A percentile compares a stretch with the other conserved stretches of the same genome.
Evolutionary conservation across 2,888 invertebrate species (phyloP).

Genomic region (Eupithecia vulgata): DNA sequence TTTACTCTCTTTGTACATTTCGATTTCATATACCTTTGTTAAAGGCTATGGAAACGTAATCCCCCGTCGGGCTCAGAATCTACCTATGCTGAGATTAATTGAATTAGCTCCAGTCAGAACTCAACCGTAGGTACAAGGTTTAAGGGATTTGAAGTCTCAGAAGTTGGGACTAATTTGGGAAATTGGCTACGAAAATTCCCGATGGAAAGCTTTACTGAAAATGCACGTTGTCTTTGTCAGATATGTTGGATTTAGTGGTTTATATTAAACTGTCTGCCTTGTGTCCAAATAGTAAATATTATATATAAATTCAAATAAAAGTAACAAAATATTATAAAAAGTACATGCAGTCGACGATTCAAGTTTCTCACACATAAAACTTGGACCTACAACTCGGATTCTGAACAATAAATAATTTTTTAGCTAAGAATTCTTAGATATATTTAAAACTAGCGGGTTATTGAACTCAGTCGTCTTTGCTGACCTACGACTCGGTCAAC

Average conservation of each 20-base stretch:
- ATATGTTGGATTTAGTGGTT: not conserved
- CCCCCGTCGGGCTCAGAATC: conserved; percentile 9
- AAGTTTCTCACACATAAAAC: not conserved
- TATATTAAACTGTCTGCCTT: not conserved
- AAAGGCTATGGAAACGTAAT: conserved; percentile 17
- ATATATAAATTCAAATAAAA: not conserved
- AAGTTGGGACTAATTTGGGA: conserved; percentile 33
- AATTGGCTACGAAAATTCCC: conserved; percentile 35
- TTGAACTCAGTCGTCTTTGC: conserved; percentile 6
- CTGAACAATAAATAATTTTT: not conserved
- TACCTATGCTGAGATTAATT: conserved; percentile 50
- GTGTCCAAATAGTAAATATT: not conserved
- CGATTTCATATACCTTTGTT: conserved; percentile 2
- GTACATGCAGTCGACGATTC: not conserved
- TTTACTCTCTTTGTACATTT: conserved; percentile 4
- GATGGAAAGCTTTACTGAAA: conserved; percentile 16
- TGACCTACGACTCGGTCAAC: conserved; percentile 20
- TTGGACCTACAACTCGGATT: not conserved
- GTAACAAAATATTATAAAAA: not conserved
- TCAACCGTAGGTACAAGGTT: conserved; percentile 26
- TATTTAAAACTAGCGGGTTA: not conserved
- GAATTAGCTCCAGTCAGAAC: conserved; percentile 48
- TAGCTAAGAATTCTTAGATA: not conserved
- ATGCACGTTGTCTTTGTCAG: conserved; percentile 8
- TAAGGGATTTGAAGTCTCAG: conserved; percentile 40